phyloP scores from a whole-genome alignment of 2,797 vertebrate species.

The Alca torda region DNA sequence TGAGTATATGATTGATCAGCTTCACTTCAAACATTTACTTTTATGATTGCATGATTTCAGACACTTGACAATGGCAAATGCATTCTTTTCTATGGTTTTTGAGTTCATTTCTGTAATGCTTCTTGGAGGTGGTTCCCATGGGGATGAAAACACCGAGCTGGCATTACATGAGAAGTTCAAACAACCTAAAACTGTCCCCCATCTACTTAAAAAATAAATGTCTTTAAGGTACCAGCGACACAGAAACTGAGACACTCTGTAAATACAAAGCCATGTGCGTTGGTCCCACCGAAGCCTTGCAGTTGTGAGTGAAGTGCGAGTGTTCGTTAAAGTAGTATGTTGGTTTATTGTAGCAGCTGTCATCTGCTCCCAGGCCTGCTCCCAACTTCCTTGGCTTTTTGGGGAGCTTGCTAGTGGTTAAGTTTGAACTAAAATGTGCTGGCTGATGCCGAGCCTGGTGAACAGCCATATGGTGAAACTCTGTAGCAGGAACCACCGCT shows the following conservation, averaged over 20 bases:
- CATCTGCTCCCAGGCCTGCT: not conserved
- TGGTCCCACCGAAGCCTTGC: rapidly evolving
- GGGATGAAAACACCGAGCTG: not conserved
- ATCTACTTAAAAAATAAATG: not conserved
- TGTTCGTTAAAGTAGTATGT: rapidly evolving
- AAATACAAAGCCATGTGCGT: not conserved
- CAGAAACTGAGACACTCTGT: not conserved
- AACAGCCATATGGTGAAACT: not conserved
- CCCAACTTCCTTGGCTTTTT: too few species aligned
- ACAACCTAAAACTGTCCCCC: not conserved
- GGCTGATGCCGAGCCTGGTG: not conserved
- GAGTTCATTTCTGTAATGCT: not conserved
- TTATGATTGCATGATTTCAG: rapidly evolving
- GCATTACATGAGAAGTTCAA: not conserved
- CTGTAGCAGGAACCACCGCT: not conserved
- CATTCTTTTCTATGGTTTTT: not conserved
- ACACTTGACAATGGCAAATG: not conserved
- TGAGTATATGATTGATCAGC: not conserved
- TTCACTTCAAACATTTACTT: too few species aligned
- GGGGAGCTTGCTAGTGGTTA: not conserved
- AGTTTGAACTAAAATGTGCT: not conserved
- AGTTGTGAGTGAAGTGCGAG: not conserved
- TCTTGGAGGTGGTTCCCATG: not conserved
- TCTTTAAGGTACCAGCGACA: not conserved
- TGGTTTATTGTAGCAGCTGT: not conserved